Evolutionary conservation across 2,113 vertebrate genomes (phyloP).

Genomic region (Antechinus stuartii): DNA sequence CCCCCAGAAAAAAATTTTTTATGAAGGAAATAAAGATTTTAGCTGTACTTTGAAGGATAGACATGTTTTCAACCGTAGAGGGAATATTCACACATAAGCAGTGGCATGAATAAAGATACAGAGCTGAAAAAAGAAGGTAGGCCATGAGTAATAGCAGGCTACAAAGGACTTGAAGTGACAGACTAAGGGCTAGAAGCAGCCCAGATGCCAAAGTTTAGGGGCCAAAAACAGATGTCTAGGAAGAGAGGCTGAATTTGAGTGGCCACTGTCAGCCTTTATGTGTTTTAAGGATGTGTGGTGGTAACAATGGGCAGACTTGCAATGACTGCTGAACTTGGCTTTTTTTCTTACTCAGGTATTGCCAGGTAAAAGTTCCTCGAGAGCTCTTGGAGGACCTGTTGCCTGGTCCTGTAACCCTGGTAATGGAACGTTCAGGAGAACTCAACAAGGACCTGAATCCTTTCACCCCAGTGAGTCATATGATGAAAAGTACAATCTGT

Average conservation of each 20-base stretch:
- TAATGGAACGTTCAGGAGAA: slow-evolving; percentile 88
- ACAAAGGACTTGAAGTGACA: background rate
- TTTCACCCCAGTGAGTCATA: slow-evolving; percentile 90
- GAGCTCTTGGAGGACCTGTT: slow-evolving; percentile 90
- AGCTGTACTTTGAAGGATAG: background rate
- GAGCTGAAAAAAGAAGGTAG: background rate
- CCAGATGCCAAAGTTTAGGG: background rate
- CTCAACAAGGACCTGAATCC: slow-evolving; percentile 95
- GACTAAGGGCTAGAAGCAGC: background rate
- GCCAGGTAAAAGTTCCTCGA: slow-evolving; percentile 89
- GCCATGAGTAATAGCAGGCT: background rate
- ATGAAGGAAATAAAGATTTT: background rate
- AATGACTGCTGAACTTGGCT: background rate
- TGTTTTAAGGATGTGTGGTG: background rate
- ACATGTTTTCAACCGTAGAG: background rate
- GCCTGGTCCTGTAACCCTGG: slow-evolving; percentile 95
- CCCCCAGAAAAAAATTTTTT: background rate
- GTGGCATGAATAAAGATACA: background rate
- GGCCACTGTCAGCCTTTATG: background rate
- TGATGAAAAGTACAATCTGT: background rate
- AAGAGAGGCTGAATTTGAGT: background rate
- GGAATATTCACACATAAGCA: background rate
- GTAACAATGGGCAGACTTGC: background rate
- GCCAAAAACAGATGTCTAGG: background rate
- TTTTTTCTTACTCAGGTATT: slow-evolving; percentile 86